Conservation (phyloP, 2,888 invertebrate genomes). For the Eupithecia exiguata region DNA sequence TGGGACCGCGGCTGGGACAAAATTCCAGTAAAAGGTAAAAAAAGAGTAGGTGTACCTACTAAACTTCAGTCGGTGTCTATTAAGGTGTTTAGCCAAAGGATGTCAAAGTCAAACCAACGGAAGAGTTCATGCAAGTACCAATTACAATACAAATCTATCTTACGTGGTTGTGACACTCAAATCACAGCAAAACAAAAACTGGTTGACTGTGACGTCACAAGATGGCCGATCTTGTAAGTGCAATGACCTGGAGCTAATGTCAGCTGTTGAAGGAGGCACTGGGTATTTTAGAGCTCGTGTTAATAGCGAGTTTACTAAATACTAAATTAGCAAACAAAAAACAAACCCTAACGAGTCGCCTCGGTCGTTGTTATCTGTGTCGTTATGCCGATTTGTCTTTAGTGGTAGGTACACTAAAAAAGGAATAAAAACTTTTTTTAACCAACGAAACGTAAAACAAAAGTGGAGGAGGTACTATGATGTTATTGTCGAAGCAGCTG, state of each 20-base stretch:
- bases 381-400: neutral
- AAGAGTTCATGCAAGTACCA: conserved; percentile 5
- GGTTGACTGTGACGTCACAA: conserved; percentile 63
- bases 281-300: neutral
- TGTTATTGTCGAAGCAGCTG: too few relatives aligned
- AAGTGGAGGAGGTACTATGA: too few relatives aligned
- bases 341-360: neutral
- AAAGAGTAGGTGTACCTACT: too few relatives aligned
- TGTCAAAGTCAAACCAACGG: neutral
- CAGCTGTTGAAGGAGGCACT: conserved; percentile 59
- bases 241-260: conserved; percentile 72
- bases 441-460: too few relatives aligned
- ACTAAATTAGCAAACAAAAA: neutral
- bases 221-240: conserved; percentile 68
- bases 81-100: too few relatives aligned
- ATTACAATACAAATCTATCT: conserved; percentile 33
- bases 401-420: too few relatives aligned
- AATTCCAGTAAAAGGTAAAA: too few relatives aligned
- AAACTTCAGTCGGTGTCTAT: neutral
- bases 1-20: too few relatives aligned
- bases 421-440: too few relatives aligned
- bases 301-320: neutral
- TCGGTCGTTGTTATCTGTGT: too few relatives aligned
- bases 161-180: conserved; percentile 40
- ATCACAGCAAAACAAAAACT: conserved; percentile 49